Base-by-base conservation (phyloP, 2,113 vertebrate species). In the Marmota flaviventris region DNA sequence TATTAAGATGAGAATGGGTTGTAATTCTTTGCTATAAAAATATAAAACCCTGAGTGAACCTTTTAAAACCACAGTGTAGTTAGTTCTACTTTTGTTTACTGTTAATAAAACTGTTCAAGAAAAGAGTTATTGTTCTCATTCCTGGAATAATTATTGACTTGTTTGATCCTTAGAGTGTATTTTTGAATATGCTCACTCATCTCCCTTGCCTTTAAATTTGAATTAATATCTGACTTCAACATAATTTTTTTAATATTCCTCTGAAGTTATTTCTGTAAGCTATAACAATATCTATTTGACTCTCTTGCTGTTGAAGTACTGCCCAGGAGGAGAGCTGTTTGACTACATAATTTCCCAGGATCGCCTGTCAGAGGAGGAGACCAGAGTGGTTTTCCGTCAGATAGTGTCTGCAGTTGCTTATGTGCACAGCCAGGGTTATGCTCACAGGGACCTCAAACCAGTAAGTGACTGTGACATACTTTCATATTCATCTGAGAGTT, bases 261-360 rank as follows among this genome's bases (percentile, higher is more conserved):
- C 22, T 92, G 32, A 84, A 65, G 25, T 65, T 20, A 34, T 94
- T 97, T 88, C 84, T 86, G 10, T 63, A 53, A 75, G 32, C 34
- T 82, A 1, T 97, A 76, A 94, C 20, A 9, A 2, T 83, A 18
- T 72, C 39, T 73, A 0, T 67, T 25, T 96, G 73, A 9, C 79
- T 85, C 77, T 85, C 0, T 93, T 87, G 69, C 72, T 92, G 0
- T n/a, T 97, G 48, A 85, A 99, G 99, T 99, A 99, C 95, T 99
- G 99, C 93, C 99, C 99, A 9, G 99, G 99, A 83, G 99, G 99
- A 93, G 99, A 99, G 98, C 98, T 99, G 78, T 99, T 99, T 93
- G 99, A 99, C 96, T 99, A 99, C 93, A 99, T 99, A 1, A 99
- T 99, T 89, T 99, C 99, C 6, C 99, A 99, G 93, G 99, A 99